Conservation (phyloP, 2,888 invertebrate genomes). For the Melitaea athalia region DNA sequence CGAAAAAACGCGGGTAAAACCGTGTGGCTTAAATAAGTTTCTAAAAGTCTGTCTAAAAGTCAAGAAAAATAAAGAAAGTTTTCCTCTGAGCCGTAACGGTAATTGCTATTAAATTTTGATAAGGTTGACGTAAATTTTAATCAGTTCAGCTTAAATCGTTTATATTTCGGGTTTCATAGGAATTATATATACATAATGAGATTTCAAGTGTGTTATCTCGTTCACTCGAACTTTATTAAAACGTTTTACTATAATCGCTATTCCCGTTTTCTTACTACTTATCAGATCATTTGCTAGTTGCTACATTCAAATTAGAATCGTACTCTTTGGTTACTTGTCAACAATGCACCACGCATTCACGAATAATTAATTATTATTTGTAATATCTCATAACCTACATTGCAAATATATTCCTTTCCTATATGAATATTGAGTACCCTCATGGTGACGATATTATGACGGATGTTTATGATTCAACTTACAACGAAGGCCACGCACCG, state of each 20-base stretch:
- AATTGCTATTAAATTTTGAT: conserved; percentile 11
- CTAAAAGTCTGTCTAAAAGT: too few relatives aligned
- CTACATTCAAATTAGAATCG: background rate
- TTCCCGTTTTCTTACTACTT: background rate
- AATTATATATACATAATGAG: conserved; percentile 17
- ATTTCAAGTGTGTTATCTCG: conserved; percentile 14
- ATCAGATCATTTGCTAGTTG: background rate
- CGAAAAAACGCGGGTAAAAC: too few relatives aligned
- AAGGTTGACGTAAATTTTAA: conserved; percentile 19
- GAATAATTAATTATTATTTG: too few relatives aligned
- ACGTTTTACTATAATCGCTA: background rate
- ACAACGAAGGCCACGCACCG: conserved; percentile 43
- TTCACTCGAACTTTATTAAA: conserved; percentile 8
- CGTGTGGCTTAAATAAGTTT: too few relatives aligned
- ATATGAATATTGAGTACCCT: conserved; percentile 13
- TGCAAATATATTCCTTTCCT: background rate
- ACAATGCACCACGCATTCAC: too few relatives aligned
- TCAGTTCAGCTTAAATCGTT: conserved; percentile 15
- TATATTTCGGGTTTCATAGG: conserved; percentile 22
- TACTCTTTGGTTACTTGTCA: background rate
- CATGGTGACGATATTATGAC: conserved; percentile 45
- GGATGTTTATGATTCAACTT: conserved; percentile 43
- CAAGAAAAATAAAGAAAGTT: background rate
- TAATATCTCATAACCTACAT: too few relatives aligned
- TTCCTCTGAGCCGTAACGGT: background rate